These are phyloP conservation scores for Apodemus speciosus DNA, from an alignment of 2,113 vertebrate species.

Conservation along the genomic window DNA sequence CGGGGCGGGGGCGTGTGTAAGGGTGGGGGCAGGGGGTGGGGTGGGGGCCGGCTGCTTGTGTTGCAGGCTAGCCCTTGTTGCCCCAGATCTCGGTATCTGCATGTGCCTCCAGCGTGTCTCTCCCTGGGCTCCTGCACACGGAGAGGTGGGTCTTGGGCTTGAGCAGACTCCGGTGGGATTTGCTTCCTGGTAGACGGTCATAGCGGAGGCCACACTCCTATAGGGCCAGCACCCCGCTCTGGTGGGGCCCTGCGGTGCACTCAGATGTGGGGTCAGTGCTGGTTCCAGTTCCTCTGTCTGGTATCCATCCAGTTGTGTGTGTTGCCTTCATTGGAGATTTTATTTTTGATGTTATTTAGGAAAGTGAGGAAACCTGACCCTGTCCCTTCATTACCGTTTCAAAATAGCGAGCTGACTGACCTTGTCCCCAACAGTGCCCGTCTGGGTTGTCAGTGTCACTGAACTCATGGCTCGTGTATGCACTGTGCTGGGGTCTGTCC, in stretches of 20 bases:
- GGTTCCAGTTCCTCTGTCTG: background rate
- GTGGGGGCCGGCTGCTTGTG: background rate
- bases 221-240: background rate
- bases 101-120: background rate
- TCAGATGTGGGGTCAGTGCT: background rate
- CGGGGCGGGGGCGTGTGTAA: rapidly evolving
- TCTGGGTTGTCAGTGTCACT: background rate
- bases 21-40: rapidly evolving
- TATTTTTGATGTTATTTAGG: background rate
- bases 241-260: no score
- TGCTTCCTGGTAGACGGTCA: background rate
- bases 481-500: background rate
- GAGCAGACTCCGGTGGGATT: background rate
- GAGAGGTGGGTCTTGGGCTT: background rate
- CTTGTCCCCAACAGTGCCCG: no score
- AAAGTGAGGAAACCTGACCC: background rate
- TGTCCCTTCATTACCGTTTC: background rate
- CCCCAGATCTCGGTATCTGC: background rate
- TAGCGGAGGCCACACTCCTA: background rate
- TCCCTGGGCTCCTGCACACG: no score
- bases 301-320: background rate
- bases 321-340: background rate
- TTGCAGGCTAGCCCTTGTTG: background rate
- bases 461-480: background rate
- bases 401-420: background rate